Evolutionary conservation across 2,797 vertebrate genomes (phyloP), one percentile per base, ranked within the genome.

Genomic region (Glyptemys insculpta): DNA sequence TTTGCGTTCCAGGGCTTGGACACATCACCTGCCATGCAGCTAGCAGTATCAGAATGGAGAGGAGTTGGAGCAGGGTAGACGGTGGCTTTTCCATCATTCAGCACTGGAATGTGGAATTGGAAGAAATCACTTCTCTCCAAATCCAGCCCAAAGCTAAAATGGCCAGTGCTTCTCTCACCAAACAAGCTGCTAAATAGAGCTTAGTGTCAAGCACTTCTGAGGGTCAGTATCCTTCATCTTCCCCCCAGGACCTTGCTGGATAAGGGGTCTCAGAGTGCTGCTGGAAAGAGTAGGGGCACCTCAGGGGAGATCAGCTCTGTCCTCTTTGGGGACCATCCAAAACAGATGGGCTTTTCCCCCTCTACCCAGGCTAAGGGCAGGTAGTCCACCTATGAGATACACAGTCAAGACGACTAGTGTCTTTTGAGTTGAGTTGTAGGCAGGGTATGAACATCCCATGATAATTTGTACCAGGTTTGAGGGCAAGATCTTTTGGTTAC

Each of bases 101-200:
- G 89, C 54, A 1, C 78, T 50, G 44, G 65, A 52, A 21, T 12
- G 25, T n/a, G 21, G 50, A 2, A 27, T 27, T 44, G 16, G 44
- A 47, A 52, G 47, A 9, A 8, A 5, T 10, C 50, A 25, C 53
- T n/a, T 34, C 47, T 78, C 44, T 34, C 49, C 9, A 25, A 47
- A 54, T 37, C 14, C n/a, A 47, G 41, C 23, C 54, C 62, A 59
- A 2, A 12, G 44, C 50, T 12, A 27, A 83, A 12, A 62, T 5
- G 21, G 27, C 21, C 29, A 57, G 19, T 6, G 1, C 11, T 8
- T n/a, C 34, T 57, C 1, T 1, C 0, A 0, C 0, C 1, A 19
- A n/a, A 12, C 2, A 37, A 89, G 29, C 74, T 88, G 85, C n/a
- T 21, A 44, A 81, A 31, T 0, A 16, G 74, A 78, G 65, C 57